Evolutionary conservation across 2,888 invertebrate genomes (phyloP), one percentile per base, ranked within the genome.

Genomic region (Oscheius sp.): DNA sequence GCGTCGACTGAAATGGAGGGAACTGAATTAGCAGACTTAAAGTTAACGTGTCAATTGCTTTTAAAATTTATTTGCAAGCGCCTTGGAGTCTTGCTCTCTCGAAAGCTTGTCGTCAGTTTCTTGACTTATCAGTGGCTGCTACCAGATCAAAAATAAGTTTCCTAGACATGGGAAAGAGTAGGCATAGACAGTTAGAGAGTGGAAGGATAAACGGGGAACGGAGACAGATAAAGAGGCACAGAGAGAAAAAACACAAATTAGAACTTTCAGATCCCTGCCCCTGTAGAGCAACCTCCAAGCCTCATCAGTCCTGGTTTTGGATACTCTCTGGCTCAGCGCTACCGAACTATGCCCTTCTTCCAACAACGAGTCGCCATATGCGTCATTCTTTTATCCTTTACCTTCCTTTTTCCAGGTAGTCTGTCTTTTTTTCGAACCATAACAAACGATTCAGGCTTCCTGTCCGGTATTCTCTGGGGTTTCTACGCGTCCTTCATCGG

Each of bases 401-500:
- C 85, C 2, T 50, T 81, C 37, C 71, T 73, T 0, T 78, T 70
- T 74, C 82, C 83, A n/a, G 75, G 81, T 82, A 2, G 29, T 51
- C 48, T 37, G 47, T 47, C n/a, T n/a, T 32, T 55, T 13, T 35
- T 73, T 50, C 66, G 9, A 42, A 0, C 1, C 4, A 51, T 33
- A 2, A n/a, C 10, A 48, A 4, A 11, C 33, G 5, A 51, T 75
- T 66, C 57, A 81, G 85, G 79, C 1, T 87, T 87, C 65, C 35
- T 85, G 29, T 79, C 81, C 10, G 87, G 87, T 5, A 21, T 87
- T 11, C 53, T 86, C 10, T 85, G 85, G 83, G 87, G 87, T 35
- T 65, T 87, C 55, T 87, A 87, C 73, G 48, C 84, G 3, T 84
- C 86, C 4, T 71, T 83, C 57, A 77, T 84, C 62, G 74, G 79